These are phyloP conservation scores for Incurvaria masculella DNA, from an alignment of 2,888 invertebrate species.

Conservation along the genomic window DNA sequence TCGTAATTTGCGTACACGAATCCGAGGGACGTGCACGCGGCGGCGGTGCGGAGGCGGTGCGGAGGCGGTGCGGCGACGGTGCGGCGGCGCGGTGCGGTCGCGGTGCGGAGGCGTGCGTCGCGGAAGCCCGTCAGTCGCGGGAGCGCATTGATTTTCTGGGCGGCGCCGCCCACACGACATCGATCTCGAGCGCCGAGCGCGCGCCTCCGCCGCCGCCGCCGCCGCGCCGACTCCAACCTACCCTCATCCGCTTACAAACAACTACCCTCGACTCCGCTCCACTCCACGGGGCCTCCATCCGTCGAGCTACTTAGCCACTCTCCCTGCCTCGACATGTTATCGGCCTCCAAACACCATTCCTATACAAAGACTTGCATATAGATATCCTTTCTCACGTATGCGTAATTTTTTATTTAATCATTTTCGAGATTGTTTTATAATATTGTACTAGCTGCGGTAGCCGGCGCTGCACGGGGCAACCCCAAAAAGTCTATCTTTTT, in stretches of 20 bases:
- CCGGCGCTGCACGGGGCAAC: no score
- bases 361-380: no score
- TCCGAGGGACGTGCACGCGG: not conserved
- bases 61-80: not conserved
- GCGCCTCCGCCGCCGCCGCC: not conserved
- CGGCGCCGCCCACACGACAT: conserved; percentile 1
- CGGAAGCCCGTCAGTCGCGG: conserved; percentile 2
- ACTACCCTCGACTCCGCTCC: not conserved
- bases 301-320: not conserved
- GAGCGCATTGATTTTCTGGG: conserved; percentile 4
- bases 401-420: no score
- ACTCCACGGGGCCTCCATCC: not conserved
- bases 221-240: not conserved
- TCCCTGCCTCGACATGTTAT: not conserved
- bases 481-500: no score
- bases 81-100: not conserved
- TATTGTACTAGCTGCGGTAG: no score
- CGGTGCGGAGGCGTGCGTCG: not conserved
- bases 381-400: no score
- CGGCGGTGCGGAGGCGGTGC: not conserved
- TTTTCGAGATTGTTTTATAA: no score
- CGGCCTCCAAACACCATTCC: not conserved
- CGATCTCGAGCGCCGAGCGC: not conserved
- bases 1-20: no score
- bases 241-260: conserved; percentile 1